A percentile compares a stretch with the other conserved stretches of the same genome.
Evolutionary conservation across 1,140 invertebrate genomes (phyloP).

Genomic region (Leptonema lineaticorne): DNA sequence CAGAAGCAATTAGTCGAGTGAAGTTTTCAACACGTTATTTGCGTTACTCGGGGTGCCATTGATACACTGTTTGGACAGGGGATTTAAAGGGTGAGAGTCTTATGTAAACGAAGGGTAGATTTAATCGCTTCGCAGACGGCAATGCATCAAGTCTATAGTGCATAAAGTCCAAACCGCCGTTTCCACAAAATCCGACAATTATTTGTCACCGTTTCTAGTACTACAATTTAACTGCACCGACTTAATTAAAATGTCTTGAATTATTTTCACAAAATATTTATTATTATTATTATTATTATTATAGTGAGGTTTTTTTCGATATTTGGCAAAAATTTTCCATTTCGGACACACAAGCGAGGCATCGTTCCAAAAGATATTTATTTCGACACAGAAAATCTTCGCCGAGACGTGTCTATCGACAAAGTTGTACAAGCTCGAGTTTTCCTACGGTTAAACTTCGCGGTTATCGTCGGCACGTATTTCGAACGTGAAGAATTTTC

Average conservation of each 20-base stretch:
- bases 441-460: neutral
- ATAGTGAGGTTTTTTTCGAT: neutral
- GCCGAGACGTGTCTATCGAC: neutral
- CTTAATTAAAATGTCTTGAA: too few relatives aligned
- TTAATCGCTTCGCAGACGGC: neutral
- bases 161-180: constrained; percentile 11
- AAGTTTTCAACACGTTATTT: neutral
- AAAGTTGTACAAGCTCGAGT: neutral
- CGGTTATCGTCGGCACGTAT: neutral
- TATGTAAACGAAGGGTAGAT: neutral
- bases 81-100: neutral
- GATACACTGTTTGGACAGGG: neutral
- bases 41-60: neutral
- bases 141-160: constrained; percentile 5
- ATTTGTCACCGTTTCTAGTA: neutral
- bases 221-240: neutral
- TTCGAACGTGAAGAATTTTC: too few relatives aligned
- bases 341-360: neutral
- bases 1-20: too few relatives aligned
- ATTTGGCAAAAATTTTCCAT: neutral
- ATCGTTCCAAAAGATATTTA: neutral
- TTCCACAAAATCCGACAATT: neutral
- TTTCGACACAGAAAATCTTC: neutral
- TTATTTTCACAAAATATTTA: too few relatives aligned
- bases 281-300: too few relatives aligned